Base-by-base conservation (phyloP, 2,888 invertebrate species). In the Byasa hedistus region DNA sequence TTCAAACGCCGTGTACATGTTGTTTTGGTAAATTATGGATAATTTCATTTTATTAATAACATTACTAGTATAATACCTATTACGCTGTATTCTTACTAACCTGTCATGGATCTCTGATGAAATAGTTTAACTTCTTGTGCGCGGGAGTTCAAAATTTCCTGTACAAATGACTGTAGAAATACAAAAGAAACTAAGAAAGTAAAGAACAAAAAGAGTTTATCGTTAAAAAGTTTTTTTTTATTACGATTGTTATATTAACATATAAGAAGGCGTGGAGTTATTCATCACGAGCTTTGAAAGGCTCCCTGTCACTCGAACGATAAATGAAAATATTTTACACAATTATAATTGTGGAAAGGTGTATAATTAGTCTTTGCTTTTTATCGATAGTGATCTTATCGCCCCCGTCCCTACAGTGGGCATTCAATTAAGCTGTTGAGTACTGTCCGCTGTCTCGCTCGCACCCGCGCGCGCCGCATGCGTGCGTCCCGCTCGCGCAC, bases 361-460 rank as follows among this genome's bases (percentile, higher is more conserved):
- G 23, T 44, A 54, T 57, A 62, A 62, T 61, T 62, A 66, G 62
- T 59, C 59, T 59, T 59, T 59, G 24, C 60, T 64, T 65, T 58
- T 32, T 61, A 68, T 76, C 76, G 77, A 75, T 68, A 72, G 69
- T 69, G 58, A 70, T 69, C 69, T 23, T 66, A 75, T 78, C 78
- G 78, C 75, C 61, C 71, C 68, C 79, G 71, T 73, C 82, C 70
- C 80, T 85, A 64, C 68, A 68, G 75, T 71, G 76, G 79, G 76
- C 78, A 83, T 89, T 86, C 86, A 88, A 90, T 90, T 88, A 88
- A 89, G 88, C 87, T 86, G 88, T 89, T 81, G 81, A 81, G 79
- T 80, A 75, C 69, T 68, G 69, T 63, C 61, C 64, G 65, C 68
- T 54, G 60, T 84, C 80, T 75, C 78, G 66, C 68, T 83, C 74